Conservation (phyloP, 2,113 vertebrate genomes). For the Donacobius atricapilla region DNA sequence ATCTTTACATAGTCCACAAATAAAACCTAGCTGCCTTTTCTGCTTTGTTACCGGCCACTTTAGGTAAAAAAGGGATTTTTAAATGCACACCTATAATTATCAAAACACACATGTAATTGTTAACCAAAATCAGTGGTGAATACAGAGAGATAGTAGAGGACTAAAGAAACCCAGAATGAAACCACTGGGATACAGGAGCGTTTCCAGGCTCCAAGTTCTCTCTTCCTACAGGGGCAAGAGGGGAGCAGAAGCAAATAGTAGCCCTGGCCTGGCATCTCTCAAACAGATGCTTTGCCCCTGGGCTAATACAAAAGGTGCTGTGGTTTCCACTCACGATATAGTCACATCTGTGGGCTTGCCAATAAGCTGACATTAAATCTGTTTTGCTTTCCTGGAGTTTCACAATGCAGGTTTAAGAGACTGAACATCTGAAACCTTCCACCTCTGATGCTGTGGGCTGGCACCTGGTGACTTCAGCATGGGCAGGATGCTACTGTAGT, state of each 20-base stretch:
- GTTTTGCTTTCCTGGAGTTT: not conserved
- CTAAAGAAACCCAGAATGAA: not conserved
- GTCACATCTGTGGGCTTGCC: accelerated
- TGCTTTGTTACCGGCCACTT: not conserved
- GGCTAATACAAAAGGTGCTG: not conserved
- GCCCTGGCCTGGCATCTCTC: not conserved
- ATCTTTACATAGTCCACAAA: not conserved
- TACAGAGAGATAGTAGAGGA: not conserved
- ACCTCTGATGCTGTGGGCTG: not conserved
- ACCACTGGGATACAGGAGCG: not conserved
- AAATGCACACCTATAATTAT: not conserved
- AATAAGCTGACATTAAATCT: not conserved
- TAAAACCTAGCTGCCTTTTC: not conserved
- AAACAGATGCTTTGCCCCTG: not conserved
- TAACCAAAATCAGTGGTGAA: not conserved
- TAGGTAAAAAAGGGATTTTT: not conserved
- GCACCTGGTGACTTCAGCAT: not conserved
- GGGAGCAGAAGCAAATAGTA: not conserved
- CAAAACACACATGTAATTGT: not conserved
- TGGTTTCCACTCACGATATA: not conserved
- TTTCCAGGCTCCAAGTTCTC: not conserved
- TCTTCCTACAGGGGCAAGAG: not conserved
- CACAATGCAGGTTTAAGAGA: not conserved
- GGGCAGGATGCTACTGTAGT: not conserved
- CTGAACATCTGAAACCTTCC: not conserved